phyloP scores from a whole-genome alignment of 2,113 vertebrate species.

The Fregetta grallaria region DNA sequence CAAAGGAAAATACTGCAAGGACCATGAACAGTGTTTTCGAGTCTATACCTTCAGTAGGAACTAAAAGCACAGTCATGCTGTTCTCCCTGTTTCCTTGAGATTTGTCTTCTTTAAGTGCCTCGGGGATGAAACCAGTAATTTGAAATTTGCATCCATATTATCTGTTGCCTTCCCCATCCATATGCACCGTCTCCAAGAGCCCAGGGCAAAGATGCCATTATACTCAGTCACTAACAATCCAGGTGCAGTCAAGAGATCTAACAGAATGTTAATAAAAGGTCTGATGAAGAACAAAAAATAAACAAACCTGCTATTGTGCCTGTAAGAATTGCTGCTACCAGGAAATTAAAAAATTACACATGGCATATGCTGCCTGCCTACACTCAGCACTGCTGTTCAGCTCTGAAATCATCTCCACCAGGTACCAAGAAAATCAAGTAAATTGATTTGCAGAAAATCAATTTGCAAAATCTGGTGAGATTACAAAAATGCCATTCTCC shows the following conservation, averaged over 20 bases:
- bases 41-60: not conserved
- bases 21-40: not conserved
- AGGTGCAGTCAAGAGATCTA: conserved; percentile 54
- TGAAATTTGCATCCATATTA: conserved; percentile 53
- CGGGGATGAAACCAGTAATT: not conserved
- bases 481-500: not conserved
- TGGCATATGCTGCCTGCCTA: conserved; percentile 15
- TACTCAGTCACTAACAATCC: conserved; percentile 35
- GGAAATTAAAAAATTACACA: conserved; percentile 59
- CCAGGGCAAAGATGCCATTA: conserved; percentile 56
- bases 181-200: not conserved
- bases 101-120: conserved; percentile 8
- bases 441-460: not conserved
- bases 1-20: not conserved
- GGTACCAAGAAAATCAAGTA: not conserved
- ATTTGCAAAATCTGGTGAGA: not conserved
- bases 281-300: conserved; percentile 60
- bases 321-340: conserved; percentile 53
- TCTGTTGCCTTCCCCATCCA: conserved; percentile 35
- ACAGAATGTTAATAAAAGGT: conserved; percentile 63
- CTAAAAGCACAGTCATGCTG: not conserved
- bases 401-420: not conserved
- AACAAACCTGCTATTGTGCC: conserved; percentile 52
- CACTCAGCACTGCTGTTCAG: not conserved
- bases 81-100: not conserved